A percentile compares a stretch with the other conserved stretches of the same genome.
Conservation (phyloP, 2,797 vertebrate species). For the Myotis pilosus region DNA sequence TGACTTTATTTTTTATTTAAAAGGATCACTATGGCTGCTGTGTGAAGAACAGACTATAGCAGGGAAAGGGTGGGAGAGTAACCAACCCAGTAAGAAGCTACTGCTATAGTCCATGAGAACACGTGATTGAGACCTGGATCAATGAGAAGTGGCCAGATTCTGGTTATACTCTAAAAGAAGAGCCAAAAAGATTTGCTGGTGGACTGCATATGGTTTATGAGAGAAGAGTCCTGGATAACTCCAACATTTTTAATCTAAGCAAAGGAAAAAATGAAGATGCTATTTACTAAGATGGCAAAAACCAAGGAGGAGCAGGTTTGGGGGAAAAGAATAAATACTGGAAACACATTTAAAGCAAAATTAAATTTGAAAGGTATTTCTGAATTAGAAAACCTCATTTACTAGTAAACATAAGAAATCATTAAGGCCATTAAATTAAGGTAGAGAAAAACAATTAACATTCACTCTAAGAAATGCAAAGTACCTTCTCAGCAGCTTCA, state of each 20-base stretch:
- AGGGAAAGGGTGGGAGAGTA: neutral
- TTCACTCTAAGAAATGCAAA: conserved; percentile 18
- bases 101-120: neutral
- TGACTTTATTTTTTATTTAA: neutral
- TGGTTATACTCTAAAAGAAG: neutral
- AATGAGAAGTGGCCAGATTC: neutral
- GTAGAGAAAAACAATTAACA: neutral
- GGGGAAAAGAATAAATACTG: conserved; percentile 2
- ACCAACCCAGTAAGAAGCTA: neutral
- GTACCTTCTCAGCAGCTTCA: conserved; percentile 96
- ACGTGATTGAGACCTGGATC: neutral
- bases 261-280: neutral
- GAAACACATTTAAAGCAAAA: conserved; percentile 47
- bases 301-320: neutral
- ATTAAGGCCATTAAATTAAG: conserved; percentile 7
- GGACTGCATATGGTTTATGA: neutral
- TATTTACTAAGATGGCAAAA: neutral
- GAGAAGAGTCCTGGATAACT: neutral
- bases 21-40: neutral
- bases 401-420: neutral
- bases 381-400: conserved; percentile 48
- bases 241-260: neutral
- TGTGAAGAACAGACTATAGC: neutral
- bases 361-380: conserved; percentile 40
- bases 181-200: neutral